Evolutionary conservation across 2,888 invertebrate genomes (phyloP).

Genomic region (Xestia sexstrigata): DNA sequence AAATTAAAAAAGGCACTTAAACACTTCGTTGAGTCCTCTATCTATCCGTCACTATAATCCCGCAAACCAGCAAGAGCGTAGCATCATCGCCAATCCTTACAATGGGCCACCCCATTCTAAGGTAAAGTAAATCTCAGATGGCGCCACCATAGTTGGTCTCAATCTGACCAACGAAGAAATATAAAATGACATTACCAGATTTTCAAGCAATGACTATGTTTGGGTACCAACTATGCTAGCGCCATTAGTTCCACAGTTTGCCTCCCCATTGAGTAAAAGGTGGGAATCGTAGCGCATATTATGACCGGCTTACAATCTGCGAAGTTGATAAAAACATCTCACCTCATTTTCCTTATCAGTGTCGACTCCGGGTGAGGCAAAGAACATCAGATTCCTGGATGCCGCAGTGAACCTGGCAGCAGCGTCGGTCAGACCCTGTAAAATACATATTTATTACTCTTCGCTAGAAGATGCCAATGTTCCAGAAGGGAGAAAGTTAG

Average conservation of each 20-base stretch:
- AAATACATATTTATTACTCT: not conserved
- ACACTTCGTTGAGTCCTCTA: not conserved
- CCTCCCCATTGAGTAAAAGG: not conserved
- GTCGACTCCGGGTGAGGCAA: slow-evolving; percentile 62
- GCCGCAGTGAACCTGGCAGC: slow-evolving; percentile 71
- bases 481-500: no score
- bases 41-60: not conserved
- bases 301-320: not conserved
- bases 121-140: no score
- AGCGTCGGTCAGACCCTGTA: slow-evolving; percentile 70
- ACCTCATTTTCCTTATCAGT: slow-evolving; percentile 69
- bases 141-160: no score
- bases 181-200: no score
- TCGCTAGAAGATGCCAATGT: no score
- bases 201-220: no score
- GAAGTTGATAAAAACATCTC: not conserved
- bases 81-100: not conserved
- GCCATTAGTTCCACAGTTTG: no score
- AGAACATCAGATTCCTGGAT: slow-evolving; percentile 72
- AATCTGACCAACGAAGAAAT: no score
- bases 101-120: no score
- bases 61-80: not conserved
- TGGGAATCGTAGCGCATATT: not conserved
- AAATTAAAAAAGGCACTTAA: not conserved
- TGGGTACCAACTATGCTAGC: no score